A percentile compares a stretch with the other conserved stretches of the same genome.
Conservation (phyloP, 2,797 vertebrate genomes). For the Merluccius polli region DNA sequence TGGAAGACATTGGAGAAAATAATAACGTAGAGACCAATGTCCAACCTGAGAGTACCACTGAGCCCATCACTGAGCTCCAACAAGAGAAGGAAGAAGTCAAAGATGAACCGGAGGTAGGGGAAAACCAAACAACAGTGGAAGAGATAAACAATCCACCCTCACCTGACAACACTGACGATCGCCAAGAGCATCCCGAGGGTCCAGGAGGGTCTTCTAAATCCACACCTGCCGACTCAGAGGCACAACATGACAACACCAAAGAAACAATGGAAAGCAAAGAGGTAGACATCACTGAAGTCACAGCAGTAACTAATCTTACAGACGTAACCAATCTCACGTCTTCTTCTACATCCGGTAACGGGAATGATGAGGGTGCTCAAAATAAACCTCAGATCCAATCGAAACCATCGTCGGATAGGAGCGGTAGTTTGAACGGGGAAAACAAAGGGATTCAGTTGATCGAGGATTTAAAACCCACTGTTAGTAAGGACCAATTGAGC, state of each 20-base stretch:
- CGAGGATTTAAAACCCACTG: constrained; percentile 45
- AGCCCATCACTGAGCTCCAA: constrained; percentile 17
- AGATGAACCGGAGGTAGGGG: not conserved
- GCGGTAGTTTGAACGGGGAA: constrained; percentile 14
- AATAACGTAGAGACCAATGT: constrained; percentile 21
- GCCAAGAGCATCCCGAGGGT: not conserved
- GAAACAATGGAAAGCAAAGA: constrained; percentile 12
- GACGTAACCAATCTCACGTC: constrained; percentile 38
- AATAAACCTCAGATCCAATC: constrained; percentile 13
- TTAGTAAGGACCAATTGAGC: constrained; percentile 56
- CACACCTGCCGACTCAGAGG: not conserved
- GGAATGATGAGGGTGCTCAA: constrained; percentile 36
- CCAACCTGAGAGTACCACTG: constrained; percentile 15
- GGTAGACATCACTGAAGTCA: constrained; percentile 36
- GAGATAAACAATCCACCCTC: constrained; percentile 4
- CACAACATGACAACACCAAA: not conserved
- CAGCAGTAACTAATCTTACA: constrained; percentile 45
- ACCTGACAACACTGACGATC: constrained; percentile 21
- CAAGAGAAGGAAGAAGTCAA: constrained; percentile 22
- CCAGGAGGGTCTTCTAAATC: constrained; percentile 6
- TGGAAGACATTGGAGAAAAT: constrained; percentile 37
- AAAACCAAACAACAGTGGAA: constrained; percentile 22
- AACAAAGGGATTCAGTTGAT: constrained; percentile 33
- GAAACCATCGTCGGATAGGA: constrained; percentile 24
- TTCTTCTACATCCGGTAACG: constrained; percentile 41